Evolutionary conservation across 2,797 vertebrate genomes (phyloP).

Genomic region (Rhinatrema bivittatum): DNA sequence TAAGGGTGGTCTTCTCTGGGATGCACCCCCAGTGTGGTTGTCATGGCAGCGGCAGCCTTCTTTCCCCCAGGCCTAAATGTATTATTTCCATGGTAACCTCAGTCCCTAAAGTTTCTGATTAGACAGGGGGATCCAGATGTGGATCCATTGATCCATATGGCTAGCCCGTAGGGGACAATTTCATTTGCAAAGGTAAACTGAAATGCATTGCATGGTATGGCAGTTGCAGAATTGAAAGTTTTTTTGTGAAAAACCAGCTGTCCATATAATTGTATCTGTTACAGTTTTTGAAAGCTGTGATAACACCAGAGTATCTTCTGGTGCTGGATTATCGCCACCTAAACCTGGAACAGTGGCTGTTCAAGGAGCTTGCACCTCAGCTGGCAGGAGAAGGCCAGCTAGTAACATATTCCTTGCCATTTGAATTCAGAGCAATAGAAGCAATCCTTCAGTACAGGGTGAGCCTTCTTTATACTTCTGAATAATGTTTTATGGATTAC

Average conservation of each 20-base stretch:
- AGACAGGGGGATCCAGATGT: too few species aligned
- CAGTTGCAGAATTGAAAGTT: background rate
- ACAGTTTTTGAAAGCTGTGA: constrained; percentile 87
- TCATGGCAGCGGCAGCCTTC: too few species aligned
- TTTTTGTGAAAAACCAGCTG: background rate
- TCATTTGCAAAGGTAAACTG: too few species aligned
- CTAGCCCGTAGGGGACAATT: too few species aligned
- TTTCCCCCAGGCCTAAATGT: too few species aligned
- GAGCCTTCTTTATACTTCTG: too few species aligned
- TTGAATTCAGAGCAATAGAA: constrained; percentile 94
- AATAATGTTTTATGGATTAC: background rate
- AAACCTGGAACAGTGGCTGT: constrained; percentile 82
- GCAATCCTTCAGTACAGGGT: constrained; percentile 90
- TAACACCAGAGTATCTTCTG: constrained; percentile 80
- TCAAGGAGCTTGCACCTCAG: constrained; percentile 81
- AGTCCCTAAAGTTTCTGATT: too few species aligned
- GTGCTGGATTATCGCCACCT: constrained; percentile 86
- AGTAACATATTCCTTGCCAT: constrained; percentile 79
- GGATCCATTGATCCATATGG: too few species aligned
- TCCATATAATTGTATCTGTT: constrained; percentile 3
- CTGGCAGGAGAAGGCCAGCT: constrained; percentile 77
- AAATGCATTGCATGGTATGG: too few species aligned
- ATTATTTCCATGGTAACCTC: too few species aligned
- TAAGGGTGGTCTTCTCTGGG: too few species aligned
- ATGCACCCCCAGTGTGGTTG: too few species aligned